Conservation (phyloP, 2,113 vertebrate species). For the Amblyopsis rosae region DNA sequence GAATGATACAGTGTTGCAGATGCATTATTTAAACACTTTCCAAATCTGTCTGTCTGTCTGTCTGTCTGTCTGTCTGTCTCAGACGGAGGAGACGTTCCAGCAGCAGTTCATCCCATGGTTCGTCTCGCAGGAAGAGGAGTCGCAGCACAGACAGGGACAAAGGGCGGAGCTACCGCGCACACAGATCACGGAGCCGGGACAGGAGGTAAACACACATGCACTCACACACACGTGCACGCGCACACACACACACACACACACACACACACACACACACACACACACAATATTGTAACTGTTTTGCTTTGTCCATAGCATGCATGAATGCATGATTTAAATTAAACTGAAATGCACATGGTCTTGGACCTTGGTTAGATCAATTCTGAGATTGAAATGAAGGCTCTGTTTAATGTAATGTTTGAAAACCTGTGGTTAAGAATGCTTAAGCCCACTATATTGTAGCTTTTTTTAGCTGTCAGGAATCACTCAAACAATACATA, state of each 20-base stretch:
- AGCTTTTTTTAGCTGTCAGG: background rate
- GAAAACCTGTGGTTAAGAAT: background rate
- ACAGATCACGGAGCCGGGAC: conserved; percentile 86
- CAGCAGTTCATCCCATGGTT: conserved; percentile 91
- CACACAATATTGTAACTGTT: background rate
- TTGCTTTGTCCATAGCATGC: too few species aligned
- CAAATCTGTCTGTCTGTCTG: background rate
- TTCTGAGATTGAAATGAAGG: too few species aligned
- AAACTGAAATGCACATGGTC: too few species aligned
- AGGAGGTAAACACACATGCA: conserved; percentile 78
- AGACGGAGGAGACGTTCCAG: conserved; percentile 88
- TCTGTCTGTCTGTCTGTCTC: conserved; percentile 47
- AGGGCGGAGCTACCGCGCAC: conserved; percentile 85
- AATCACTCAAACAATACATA: background rate
- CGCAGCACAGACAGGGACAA: conserved; percentile 84
- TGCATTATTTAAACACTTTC: background rate
- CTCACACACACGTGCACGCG: conserved; percentile 4
- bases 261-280: background rate
- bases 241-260: background rate
- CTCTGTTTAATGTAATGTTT: background rate
- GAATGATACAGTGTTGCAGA: background rate
- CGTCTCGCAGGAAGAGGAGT: conserved; percentile 85
- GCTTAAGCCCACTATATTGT: background rate
- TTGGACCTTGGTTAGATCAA: too few species aligned
- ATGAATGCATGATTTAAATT: too few species aligned